Evolutionary conservation across 1,140 invertebrate genomes (phyloP), one percentile per base, ranked within the genome.

Genomic region (Vanessa atalanta): DNA sequence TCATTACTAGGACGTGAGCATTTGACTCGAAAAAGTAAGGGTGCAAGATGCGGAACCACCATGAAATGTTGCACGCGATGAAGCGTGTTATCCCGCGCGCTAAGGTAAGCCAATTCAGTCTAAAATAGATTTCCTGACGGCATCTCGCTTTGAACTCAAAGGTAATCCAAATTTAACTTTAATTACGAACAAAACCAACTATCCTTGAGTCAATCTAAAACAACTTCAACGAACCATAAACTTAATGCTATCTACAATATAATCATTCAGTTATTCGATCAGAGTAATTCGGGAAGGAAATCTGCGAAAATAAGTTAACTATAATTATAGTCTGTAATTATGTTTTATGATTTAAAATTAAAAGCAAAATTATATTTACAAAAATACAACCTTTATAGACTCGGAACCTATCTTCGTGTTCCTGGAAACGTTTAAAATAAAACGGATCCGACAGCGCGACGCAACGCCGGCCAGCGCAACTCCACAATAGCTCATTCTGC

Each of bases 401-500:
- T 83, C 60, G 20, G 43, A 83, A 78, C 82, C 70, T 74, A 73
- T 75, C 72, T 79, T 83, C 84, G 81, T 83, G 75, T 79, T 75
- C 76, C 75, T 73, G 70, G 48, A 73, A 84, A 75, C 83, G 77
- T 85, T 85, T 80, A 81, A 87, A 87, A 88, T 86, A 88, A 85
- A 88, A 87, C 76, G 83, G 81, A 87, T 87, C 85, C 80, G 79
- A 80, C 82, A 82, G 81, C 23, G 26, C 15, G 31, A 61, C 13
- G 14, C 57, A 61, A 26, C 57, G 57, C 5, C 12, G 70, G 16
- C 57, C 75, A 81, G 74, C 65, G 75, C 74, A 65, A 75, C 65
- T 79, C 75, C 82, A 87, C 84, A 88, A 88, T 87, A 87, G 85
- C 83, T 87, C 81, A 82, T 86, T 86, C 78, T 77, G 77, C 79